Evolutionary conservation across 2,113 vertebrate species (phyloP).

Genomic region (Orthonyx spaldingii): DNA sequence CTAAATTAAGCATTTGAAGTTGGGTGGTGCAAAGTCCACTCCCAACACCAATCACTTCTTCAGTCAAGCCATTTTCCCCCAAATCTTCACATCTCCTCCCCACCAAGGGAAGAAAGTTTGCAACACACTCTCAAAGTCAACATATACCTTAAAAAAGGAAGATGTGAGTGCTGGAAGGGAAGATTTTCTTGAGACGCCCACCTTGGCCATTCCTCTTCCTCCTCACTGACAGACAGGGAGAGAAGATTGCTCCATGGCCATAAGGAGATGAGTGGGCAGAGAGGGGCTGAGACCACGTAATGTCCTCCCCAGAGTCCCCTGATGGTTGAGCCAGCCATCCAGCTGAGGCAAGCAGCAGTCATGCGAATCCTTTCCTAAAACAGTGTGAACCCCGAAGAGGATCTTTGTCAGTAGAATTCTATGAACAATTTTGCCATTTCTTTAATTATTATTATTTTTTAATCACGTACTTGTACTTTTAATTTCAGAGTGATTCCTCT

Average conservation of each 20-base stretch:
- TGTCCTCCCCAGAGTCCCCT: not conserved
- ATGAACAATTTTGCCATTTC: not conserved
- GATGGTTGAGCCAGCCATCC: not conserved
- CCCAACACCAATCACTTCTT: not conserved
- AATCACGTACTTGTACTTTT: not conserved
- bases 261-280: not conserved
- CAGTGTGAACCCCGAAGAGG: not conserved
- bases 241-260: rapidly evolving
- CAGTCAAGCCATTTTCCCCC: not conserved
- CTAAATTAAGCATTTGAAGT: not conserved
- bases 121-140: not conserved
- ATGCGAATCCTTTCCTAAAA: not conserved
- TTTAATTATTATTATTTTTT: not conserved
- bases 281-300: not conserved
- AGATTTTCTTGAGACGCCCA: not conserved
- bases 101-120: not conserved
- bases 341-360: not conserved
- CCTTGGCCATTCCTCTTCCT: not conserved
- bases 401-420: not conserved
- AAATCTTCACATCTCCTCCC: not conserved
- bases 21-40: not conserved
- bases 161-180: not conserved
- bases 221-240: not conserved
- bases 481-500: conserved; percentile 64
- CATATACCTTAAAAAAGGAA: not conserved